phyloP scores from a whole-genome alignment of 2,888 invertebrate genomes.

The Syrista parreyssii region DNA sequence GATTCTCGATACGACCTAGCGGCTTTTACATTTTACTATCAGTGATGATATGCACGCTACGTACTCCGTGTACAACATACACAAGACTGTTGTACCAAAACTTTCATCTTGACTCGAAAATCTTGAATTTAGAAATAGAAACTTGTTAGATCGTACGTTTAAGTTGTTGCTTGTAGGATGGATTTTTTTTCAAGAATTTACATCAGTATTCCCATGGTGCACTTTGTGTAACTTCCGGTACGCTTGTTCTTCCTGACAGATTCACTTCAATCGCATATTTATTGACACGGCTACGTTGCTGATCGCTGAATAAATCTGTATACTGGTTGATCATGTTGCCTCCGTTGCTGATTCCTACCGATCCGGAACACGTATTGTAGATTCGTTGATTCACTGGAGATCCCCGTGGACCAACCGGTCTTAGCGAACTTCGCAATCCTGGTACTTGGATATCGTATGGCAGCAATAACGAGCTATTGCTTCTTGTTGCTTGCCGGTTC shows the following conservation, averaged over 20 bases:
- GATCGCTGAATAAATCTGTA: not conserved
- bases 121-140: not conserved
- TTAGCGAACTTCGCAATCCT: conserved; percentile 1
- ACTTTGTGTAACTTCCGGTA: not conserved
- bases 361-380: not conserved
- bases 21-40: not conserved
- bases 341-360: not conserved
- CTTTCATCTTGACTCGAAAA: not conserved
- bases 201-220: not conserved
- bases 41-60: not conserved
- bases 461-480: conserved; percentile 32
- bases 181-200: not conserved
- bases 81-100: not conserved
- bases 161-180: not conserved
- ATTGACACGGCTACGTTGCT: not conserved
- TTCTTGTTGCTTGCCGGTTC: conserved; percentile 27
- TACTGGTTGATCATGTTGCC: not conserved
- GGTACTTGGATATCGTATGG: conserved; percentile 16
- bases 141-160: not conserved
- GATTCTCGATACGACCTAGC: not conserved
- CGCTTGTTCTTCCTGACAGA: not conserved
- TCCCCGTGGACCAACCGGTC: not conserved
- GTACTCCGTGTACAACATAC: not conserved
- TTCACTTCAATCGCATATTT: not conserved
- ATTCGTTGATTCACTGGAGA: not conserved